Conservation (phyloP, 2,888 invertebrate species). For the Euplexia lucipara region DNA sequence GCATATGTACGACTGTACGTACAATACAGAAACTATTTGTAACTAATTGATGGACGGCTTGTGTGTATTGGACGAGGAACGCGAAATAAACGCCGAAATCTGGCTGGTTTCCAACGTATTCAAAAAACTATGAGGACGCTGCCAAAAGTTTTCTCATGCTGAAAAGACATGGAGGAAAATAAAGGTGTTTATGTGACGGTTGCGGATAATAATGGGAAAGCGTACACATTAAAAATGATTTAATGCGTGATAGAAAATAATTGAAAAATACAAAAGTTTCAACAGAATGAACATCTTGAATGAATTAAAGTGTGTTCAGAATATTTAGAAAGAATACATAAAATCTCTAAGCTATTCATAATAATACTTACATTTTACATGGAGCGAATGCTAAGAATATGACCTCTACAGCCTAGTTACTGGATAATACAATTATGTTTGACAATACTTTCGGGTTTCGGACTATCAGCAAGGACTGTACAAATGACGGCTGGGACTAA, state of each 20-base stretch:
- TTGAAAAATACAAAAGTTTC: neutral
- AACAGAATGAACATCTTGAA: neutral
- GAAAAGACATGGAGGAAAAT: slow-evolving; percentile 49
- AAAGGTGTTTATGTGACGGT: slow-evolving; percentile 42
- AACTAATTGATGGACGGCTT: slow-evolving; percentile 77
- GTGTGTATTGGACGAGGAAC: slow-evolving; percentile 58
- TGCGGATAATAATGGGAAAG: slow-evolving; percentile 15
- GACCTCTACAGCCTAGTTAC: too few relatives aligned
- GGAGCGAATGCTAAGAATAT: too few relatives aligned
- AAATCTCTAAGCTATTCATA: neutral
- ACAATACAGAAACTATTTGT: slow-evolving; percentile 73
- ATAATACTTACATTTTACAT: neutral
- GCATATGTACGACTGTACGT: slow-evolving; percentile 57
- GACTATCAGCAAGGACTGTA: too few relatives aligned
- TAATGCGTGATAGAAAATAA: neutral
- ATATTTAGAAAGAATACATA: neutral
- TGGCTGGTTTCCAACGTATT: slow-evolving; percentile 60
- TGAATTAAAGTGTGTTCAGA: neutral
- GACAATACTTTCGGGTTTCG: too few relatives aligned
- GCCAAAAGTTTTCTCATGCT: slow-evolving; percentile 55
- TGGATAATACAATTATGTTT: too few relatives aligned
- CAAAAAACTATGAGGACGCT: slow-evolving; percentile 46
- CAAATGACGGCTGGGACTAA: too few relatives aligned
- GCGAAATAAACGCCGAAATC: slow-evolving; percentile 55
- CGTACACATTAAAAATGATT: neutral